Conservation (phyloP, 2,113 vertebrate species). For the Sminthopsis crassicaudata region DNA sequence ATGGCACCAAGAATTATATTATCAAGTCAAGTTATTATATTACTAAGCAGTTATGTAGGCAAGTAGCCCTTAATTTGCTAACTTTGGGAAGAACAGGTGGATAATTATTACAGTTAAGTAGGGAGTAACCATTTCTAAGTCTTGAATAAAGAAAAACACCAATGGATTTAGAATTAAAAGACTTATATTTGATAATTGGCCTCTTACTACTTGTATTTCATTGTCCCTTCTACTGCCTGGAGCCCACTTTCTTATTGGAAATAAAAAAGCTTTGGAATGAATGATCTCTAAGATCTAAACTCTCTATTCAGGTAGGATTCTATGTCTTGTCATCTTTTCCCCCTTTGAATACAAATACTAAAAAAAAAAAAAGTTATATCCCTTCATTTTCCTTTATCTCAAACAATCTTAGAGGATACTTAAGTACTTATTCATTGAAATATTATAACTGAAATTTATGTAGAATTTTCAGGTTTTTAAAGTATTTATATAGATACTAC, state of each 20-base stretch:
- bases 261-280: neutral
- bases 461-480: neutral
- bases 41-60: conserved; percentile 36
- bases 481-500: neutral
- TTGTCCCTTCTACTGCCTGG: no score
- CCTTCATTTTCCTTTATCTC: neutral
- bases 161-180: neutral
- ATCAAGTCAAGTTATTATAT: conserved; percentile 58
- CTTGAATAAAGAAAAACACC: conserved; percentile 41
- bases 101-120: conserved; percentile 35
- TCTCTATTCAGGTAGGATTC: neutral
- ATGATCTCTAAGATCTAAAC: neutral
- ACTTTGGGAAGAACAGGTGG: conserved; percentile 43
- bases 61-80: conserved; percentile 11
- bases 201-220: neutral
- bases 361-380: no score
- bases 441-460: neutral
- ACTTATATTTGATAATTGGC: neutral
- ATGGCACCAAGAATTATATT: conserved; percentile 17
- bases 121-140: conserved; percentile 25
- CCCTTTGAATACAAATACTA: neutral
- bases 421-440: neutral
- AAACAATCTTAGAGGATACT: neutral
- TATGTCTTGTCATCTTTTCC: neutral
- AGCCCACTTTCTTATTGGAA: neutral